Conservation (phyloP, 2,113 vertebrate genomes). For the Sorex fumeus region DNA sequence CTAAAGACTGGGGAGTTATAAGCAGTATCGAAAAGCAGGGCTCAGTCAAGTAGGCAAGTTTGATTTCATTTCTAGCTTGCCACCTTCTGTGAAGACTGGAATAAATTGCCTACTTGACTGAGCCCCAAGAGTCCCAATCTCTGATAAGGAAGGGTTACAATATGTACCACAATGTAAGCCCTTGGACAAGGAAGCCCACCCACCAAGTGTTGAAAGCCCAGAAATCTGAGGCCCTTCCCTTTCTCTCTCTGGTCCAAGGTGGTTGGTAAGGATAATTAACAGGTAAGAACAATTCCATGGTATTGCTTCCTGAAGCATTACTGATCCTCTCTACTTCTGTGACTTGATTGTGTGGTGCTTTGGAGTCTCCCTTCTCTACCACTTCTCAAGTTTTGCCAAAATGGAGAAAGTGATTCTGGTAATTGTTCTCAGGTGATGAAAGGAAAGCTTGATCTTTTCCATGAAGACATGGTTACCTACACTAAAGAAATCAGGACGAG, state of each 20-base stretch:
- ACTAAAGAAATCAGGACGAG: background rate
- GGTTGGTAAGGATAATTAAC: background rate
- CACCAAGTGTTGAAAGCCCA: background rate
- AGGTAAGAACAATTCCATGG: background rate
- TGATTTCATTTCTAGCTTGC: background rate
- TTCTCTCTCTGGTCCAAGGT: background rate
- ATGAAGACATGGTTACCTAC: background rate
- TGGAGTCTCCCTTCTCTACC: background rate
- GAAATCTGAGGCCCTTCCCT: background rate
- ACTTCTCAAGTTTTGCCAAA: background rate
- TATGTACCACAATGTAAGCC: background rate
- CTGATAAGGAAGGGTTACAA: background rate
- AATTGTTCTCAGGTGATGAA: background rate
- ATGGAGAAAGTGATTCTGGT: background rate
- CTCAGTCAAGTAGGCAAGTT: too few species aligned
- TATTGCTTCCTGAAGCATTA: background rate
- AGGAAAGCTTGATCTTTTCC: background rate
- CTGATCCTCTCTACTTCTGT: background rate
- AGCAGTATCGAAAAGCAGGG: too few species aligned
- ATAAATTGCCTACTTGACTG: background rate
- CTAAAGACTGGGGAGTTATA: too few species aligned
- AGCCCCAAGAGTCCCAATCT: background rate
- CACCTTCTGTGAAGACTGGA: background rate
- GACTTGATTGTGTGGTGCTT: background rate
- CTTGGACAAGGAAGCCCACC: background rate